Base-by-base conservation (phyloP, 2,888 invertebrate species). In the Polyommatus icarus region DNA sequence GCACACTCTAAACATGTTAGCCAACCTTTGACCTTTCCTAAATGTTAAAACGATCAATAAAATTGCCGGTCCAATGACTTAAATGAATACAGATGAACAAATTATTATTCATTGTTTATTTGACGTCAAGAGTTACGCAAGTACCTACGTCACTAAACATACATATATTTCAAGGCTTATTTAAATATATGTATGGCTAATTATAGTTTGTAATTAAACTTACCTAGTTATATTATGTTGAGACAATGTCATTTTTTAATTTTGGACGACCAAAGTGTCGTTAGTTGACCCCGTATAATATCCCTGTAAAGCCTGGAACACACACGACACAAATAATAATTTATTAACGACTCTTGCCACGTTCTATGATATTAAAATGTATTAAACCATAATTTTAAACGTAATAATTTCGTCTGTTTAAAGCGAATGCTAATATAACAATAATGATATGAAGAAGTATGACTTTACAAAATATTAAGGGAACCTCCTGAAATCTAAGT, bases 31-130 rank as follows among this genome's bases (percentile, higher is more conserved):
- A 72, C 77, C 77, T 77, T 77, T 57, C 36, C 36, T 57, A 77
- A 77, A 77, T 77, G 77, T 72, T 77, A 77, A 71, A 77, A 77
- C 78, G 78, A 76, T 77, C 75, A 73, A 76, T 78, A 76, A 80
- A 79, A 78, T 78, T 67, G 78, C 46, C 76, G 78, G 76, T 76
- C 78, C 67, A 77, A 50, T 54, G 59, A 77, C 77, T 71, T 77
- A 77, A 76, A 59, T 79, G 79, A 80, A 79, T 80, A 80, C 76
- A 81, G 78, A 79, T 79, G 79, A 78, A 75, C 73, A 77, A 77
- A 73, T 77, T 77, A 73, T 73, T 77, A 73, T 77, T 77, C 77
- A 59, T 59, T 73, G 57, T 73, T 71, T 72, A 77, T 59, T 77
- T 73, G 77, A 77, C 77, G 77, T 77, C 77, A 77, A 73, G 40